Conservation (phyloP, 2,888 invertebrate genomes). For the Lasioglossum malachurum region DNA sequence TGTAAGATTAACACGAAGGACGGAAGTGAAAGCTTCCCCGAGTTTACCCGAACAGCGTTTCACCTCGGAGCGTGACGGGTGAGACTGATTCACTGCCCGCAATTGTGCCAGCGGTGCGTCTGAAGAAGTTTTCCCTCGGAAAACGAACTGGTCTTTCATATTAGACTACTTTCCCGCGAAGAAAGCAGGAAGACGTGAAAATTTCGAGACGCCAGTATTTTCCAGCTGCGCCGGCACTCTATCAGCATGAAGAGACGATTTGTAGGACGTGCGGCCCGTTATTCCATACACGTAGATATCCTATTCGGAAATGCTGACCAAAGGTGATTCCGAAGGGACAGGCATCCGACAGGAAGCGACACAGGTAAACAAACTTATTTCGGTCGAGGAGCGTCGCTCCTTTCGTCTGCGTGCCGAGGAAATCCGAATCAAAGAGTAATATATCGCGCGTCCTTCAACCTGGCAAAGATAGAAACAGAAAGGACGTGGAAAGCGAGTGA, state of each 20-base stretch:
- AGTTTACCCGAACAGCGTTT: too few relatives aligned
- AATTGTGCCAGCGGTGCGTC: too few relatives aligned
- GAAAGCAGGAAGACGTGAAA: neutral
- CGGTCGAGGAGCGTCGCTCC: constrained; percentile 13
- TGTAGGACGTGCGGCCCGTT: neutral
- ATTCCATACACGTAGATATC: constrained; percentile 29
- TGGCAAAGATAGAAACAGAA: neutral
- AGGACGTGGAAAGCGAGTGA: neutral
- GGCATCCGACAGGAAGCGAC: constrained; percentile 18
- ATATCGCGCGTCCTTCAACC: constrained; percentile 20
- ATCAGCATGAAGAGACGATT: constrained; percentile 1
- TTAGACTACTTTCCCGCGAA: neutral
- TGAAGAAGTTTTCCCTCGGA: too few relatives aligned
- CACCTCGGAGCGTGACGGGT: too few relatives aligned
- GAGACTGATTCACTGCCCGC: too few relatives aligned
- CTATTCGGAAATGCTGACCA: constrained; percentile 30
- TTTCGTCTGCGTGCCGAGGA: constrained; percentile 40
- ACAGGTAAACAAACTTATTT: constrained; percentile 51
- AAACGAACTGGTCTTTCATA: neutral
- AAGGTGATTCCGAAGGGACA: constrained; percentile 20
- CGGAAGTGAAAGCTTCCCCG: too few relatives aligned
- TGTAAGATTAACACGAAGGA: too few relatives aligned
- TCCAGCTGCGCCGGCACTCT: neutral
- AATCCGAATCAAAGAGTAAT: constrained; percentile 28
- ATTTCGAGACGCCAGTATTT: neutral